Evolutionary conservation across 2,797 vertebrate genomes (phyloP), one percentile per base, ranked within the genome.

Genomic region (Pyrocephalus nanus): DNA sequence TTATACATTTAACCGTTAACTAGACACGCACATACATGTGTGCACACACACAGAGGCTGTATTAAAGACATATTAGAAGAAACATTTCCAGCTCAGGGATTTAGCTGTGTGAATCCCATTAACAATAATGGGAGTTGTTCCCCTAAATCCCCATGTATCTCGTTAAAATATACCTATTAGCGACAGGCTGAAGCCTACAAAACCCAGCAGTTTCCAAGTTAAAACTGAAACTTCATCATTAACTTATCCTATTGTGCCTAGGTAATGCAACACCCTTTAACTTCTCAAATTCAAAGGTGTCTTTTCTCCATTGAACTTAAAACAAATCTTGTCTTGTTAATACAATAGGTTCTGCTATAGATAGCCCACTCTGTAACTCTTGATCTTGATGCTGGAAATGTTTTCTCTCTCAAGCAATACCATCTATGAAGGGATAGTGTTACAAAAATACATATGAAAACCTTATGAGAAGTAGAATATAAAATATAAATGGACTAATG

Each of bases 151-250:
- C 95, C 95, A 96, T 93, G 96, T 93, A 97, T 95, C 95, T 97
- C 48, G 25, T 97, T 96, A 96, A 97, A 97, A 96, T 95, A 92
- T 96, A 95, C 82, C 95, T 90, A 94, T 96, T 96, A 95, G 91
- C 48, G 82, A 93, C 90, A 96, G 90, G 71, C 92, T 92, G 95
- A 92, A 96, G n/a, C 91, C 95, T 95, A 94, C 70, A 93, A 93
- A 96, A 96, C 11, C 73, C 91, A 91, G 91, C 89, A 93, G 87
- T 94, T 97, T 88, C 94, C 79, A 90, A 81, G 94, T 86, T 96
- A 96, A 97, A 96, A 96, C 92, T 96, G 95, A 97, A 96, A 96
- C 94, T 95, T 97, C 94, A 93, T 94, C 92, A 94, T 96, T 97
- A 95, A 90, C 88, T 91, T 95, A 86, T 45, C 76, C 92, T 91